phyloP scores from a whole-genome alignment of 2,113 vertebrate species.

The Cyanoramphus novaezelandiae region DNA sequence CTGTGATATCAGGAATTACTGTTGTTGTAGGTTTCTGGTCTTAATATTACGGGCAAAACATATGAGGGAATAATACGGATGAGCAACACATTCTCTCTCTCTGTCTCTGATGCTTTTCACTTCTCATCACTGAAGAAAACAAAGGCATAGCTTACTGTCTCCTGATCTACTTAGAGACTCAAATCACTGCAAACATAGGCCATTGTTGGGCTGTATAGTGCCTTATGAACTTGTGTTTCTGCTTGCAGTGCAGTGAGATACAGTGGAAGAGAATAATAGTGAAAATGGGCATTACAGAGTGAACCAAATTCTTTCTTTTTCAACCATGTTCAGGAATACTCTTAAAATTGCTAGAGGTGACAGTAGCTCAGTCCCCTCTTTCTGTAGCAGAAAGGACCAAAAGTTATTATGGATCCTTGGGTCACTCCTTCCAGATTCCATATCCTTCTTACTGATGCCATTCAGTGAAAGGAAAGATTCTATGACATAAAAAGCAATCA shows the following conservation, averaged over 20 bases:
- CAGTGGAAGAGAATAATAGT: background rate
- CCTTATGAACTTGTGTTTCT: background rate
- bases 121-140: background rate
- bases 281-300: background rate
- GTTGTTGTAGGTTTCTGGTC: background rate
- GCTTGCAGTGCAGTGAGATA: background rate
- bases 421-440: background rate
- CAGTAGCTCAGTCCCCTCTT: background rate
- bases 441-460: background rate
- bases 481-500: background rate
- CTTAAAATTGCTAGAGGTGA: background rate
- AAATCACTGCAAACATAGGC: background rate
- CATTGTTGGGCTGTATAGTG: background rate
- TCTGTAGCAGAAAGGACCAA: background rate
- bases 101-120: background rate
- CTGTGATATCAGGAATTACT: background rate
- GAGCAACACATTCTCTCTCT: background rate
- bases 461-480: background rate
- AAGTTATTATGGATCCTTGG: background rate
- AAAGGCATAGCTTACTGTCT: background rate
- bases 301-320: background rate
- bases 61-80: background rate
- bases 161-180: background rate
- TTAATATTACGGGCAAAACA: background rate
- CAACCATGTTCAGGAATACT: background rate